Percentiles rank a stretch among this genome's conserved stretches.
phyloP scores from a whole-genome alignment of 2,113 vertebrate species.

The Tiliqua scincoides region DNA sequence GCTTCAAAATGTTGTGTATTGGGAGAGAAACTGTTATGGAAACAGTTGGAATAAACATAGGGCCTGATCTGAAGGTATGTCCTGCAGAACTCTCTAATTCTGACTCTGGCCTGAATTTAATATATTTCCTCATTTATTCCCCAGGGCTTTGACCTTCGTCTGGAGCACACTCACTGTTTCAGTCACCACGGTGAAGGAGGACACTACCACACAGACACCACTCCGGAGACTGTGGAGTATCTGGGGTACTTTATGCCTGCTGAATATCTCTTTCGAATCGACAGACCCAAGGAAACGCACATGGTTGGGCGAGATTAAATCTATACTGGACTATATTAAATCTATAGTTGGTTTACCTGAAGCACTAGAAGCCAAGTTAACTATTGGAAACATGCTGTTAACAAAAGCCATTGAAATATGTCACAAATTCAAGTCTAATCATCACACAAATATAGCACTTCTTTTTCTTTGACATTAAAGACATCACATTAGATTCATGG shows the following conservation, averaged over 20 bases:
- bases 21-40: background rate
- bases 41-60: background rate
- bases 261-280: conserved; percentile 91
- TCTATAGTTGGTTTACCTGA: fast-evolving
- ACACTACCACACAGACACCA: conserved; percentile 95
- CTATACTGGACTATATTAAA: fast-evolving
- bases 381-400: background rate
- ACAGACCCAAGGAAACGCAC: conserved; percentile 86
- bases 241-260: conserved; percentile 91
- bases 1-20: background rate
- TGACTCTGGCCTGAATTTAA: background rate
- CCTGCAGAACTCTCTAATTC: background rate
- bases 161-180: conserved; percentile 96
- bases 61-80: background rate
- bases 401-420: conserved; percentile 1
- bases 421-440: background rate
- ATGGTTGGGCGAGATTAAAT: conserved; percentile 82
- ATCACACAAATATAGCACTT: background rate
- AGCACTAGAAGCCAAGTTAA: background rate
- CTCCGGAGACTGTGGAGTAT: conserved; percentile 89
- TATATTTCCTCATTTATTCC: background rate
- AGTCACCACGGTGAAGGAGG: conserved; percentile 95
- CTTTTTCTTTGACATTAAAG: background rate
- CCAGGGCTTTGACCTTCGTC: conserved; percentile 91
- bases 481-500: background rate